Percentiles rank a stretch among this genome's conserved stretches.
Conservation (phyloP, 2,797 vertebrate species). For the Linurgus olivaceus region DNA sequence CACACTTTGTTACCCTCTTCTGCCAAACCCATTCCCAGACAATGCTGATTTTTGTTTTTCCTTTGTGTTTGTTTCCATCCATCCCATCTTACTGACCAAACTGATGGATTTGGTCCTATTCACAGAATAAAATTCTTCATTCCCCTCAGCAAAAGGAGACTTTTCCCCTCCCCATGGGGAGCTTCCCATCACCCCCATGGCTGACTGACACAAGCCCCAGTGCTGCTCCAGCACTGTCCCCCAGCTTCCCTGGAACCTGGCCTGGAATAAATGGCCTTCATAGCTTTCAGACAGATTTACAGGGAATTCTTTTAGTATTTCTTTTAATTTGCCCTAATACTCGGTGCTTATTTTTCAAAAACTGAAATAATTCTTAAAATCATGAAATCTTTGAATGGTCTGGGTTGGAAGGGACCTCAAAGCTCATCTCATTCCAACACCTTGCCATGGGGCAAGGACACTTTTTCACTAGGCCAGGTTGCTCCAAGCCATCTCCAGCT, state of each 20-base stretch:
- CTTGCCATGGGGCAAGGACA: not conserved
- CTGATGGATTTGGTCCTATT: not conserved
- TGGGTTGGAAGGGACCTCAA: not conserved
- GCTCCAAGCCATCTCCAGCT: not conserved
- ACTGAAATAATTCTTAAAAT: not conserved
- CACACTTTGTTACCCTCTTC: not conserved
- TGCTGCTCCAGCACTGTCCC: not conserved
- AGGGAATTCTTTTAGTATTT: not conserved
- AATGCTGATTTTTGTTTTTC: not conserved
- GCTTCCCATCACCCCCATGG: accelerated
- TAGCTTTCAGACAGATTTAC: not conserved
- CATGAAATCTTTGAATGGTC: not conserved
- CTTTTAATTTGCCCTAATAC: not conserved
- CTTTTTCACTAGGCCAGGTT: not conserved
- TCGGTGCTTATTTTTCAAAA: not conserved
- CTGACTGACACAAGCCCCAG: not conserved
- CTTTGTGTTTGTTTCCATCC: not conserved
- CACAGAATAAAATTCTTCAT: not conserved
- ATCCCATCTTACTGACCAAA: not conserved
- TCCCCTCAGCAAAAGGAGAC: not conserved
- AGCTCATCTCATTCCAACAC: not conserved
- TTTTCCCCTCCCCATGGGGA: accelerated
- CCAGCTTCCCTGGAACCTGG: not conserved
- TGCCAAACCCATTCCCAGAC: not conserved
- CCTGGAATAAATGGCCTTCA: not conserved